Base-by-base conservation (phyloP, 2,888 invertebrate genomes). In the Oxyscelio sp. region DNA sequence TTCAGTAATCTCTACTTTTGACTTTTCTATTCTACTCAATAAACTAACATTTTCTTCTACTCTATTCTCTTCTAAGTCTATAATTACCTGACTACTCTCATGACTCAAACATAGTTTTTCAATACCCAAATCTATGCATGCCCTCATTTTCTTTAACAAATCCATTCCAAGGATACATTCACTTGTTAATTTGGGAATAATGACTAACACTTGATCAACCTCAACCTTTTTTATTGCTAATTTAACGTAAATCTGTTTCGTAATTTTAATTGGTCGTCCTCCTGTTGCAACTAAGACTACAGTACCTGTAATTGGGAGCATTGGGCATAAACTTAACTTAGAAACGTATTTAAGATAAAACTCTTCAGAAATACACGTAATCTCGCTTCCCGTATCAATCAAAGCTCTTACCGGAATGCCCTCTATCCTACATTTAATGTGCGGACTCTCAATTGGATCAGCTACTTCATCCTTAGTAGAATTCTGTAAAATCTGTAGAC, bases 291-390 rank as follows among this genome's bases (percentile, higher is more conserved):
- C 65, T 21, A 1, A 22, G 2, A 59, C 27, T 0, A 21, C 13
- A 0, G 24, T 38, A 0, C 71, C 65, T 0, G 21, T 4, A 1
- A 79, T 19, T 1, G 71, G 79, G 0, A 71, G 11, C 3, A 27
- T 63, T 11, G 65, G 71, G 13, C 11, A 48, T 1, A 48, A 11
- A 31, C 34, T 11, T 1, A 71, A 45, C 19, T 11, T 40, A 0
- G 38, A 1, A 1, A 13, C 21, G 13, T 50, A 27, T n/a, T 15
- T 6, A 0, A 45, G 19, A 31, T 17, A 79, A 19, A 63, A 61
- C 1, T 56, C 31, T 9, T 63, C 65, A 0, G 80, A 80, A 0
- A 73, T 65, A 27, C 73, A 71, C 0, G 73, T 73, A 1, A 80
- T 24, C 31, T 58, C 19, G 19, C 73, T 73, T 3, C 80, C 65